Evolutionary conservation across 2,888 invertebrate species (phyloP).

Genomic region (Tinea pellionella): DNA sequence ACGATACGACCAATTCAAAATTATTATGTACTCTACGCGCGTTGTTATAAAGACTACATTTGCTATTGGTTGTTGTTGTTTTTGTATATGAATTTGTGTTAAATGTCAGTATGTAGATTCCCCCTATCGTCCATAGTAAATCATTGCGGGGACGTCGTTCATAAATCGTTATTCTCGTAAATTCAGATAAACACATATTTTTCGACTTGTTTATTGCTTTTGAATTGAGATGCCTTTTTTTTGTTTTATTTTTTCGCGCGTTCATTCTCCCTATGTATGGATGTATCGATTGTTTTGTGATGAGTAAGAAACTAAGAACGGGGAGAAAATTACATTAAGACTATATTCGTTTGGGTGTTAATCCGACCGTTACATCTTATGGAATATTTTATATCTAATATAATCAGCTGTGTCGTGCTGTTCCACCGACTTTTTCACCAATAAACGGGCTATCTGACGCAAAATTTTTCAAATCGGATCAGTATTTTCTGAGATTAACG

Average conservation of each 20-base stretch:
- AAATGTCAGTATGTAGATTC: slow-evolving; percentile 1
- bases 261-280: not conserved
- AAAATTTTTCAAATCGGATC: no score
- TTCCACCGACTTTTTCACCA: no score
- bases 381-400: no score
- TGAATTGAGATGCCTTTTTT: not conserved
- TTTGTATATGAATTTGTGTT: not conserved
- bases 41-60: not conserved
- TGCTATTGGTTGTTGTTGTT: not conserved
- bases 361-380: no score
- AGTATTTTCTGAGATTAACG: no score
- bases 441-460: no score
- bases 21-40: not conserved
- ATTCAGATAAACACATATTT: slow-evolving; percentile 12
- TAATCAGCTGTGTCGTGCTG: no score
- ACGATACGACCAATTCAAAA: not conserved
- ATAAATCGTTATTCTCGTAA: slow-evolving; percentile 2
- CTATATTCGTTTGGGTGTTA: no score
- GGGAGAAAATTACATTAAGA: no score
- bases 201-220: slow-evolving; percentile 9
- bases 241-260: not conserved
- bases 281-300: no score
- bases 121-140: not conserved
- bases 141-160: slow-evolving; percentile 1
- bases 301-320: no score